phyloP scores from a whole-genome alignment of 2,888 invertebrate genomes.

The Drymonia ruficornis region DNA sequence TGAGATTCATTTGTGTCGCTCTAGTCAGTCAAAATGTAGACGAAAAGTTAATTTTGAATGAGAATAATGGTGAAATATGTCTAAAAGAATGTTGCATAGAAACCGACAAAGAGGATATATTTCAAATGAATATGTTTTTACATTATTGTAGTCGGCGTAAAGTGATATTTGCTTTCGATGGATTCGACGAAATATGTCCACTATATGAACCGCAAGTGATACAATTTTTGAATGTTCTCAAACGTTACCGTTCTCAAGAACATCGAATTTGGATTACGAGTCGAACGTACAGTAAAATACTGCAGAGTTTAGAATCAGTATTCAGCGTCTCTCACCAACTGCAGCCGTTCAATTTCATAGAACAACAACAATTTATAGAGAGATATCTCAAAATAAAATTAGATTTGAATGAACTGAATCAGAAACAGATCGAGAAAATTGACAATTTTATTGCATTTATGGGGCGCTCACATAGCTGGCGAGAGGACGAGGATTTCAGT shows the following conservation, averaged over 20 bases:
- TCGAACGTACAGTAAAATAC: conserved; percentile 13
- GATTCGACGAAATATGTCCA: conserved; percentile 18
- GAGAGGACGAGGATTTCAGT: background rate
- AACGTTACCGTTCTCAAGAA: background rate
- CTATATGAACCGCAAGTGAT: conserved; percentile 10
- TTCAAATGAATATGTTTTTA: background rate
- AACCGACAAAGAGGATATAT: background rate
- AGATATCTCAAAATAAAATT: conserved; percentile 11
- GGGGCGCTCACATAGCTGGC: background rate
- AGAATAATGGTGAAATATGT: background rate
- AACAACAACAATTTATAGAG: conserved; percentile 10
- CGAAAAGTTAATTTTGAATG: background rate
- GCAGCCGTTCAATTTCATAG: conserved; percentile 5
- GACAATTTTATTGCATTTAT: conserved; percentile 13
- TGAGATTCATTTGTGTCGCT: conserved; percentile 11
- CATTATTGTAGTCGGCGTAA: conserved; percentile 9
- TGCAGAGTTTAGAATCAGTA: conserved; percentile 6
- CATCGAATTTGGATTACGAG: conserved; percentile 6
- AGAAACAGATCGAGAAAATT: conserved; percentile 10
- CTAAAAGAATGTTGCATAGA: background rate
- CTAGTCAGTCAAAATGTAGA: background rate
- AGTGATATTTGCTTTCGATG: conserved; percentile 12
- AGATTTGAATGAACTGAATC: conserved; percentile 6
- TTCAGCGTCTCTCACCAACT: conserved; percentile 11
- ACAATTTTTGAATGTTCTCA: background rate